phyloP scores from a whole-genome alignment of 1,140 invertebrate genomes.

The Ephestia elutella region DNA sequence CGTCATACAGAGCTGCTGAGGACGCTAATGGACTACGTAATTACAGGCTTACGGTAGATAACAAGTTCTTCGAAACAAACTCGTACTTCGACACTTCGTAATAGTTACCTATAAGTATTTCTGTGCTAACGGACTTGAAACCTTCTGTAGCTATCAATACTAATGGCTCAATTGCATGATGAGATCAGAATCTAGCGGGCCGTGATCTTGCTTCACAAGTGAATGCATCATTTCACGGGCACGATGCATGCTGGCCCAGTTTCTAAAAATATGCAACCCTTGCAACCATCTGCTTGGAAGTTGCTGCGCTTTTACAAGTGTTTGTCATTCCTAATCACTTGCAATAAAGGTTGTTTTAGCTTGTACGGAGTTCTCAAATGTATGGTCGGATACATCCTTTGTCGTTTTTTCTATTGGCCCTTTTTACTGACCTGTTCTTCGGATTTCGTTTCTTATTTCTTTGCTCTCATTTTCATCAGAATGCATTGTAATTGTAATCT shows the following conservation, averaged over 20 bases:
- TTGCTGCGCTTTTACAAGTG: not conserved
- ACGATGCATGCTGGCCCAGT: conserved; percentile 27
- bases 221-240: conserved; percentile 25
- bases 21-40: not conserved
- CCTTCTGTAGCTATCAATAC: not conserved
- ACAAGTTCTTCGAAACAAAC: not conserved
- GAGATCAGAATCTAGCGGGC: not conserved
- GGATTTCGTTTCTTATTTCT: not conserved
- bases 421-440: not conserved
- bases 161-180: not conserved
- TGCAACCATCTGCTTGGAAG: not conserved
- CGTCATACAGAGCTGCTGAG: not conserved
- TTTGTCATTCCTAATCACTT: not conserved
- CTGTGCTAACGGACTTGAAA: too few species aligned
- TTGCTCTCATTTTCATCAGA: too few species aligned
- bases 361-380: not conserved
- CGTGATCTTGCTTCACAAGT: conserved; percentile 25
- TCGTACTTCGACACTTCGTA: not conserved
- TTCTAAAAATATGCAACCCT: conserved; percentile 15
- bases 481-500: too few species aligned
- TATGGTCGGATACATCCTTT: not conserved
- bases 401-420: not conserved
- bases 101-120: too few species aligned
- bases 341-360: not conserved
- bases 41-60: not conserved